Percentiles rank a stretch among this genome's conserved stretches.
Conservation (phyloP, 2,888 invertebrate species). For the Meiosimyza decipiens region DNA sequence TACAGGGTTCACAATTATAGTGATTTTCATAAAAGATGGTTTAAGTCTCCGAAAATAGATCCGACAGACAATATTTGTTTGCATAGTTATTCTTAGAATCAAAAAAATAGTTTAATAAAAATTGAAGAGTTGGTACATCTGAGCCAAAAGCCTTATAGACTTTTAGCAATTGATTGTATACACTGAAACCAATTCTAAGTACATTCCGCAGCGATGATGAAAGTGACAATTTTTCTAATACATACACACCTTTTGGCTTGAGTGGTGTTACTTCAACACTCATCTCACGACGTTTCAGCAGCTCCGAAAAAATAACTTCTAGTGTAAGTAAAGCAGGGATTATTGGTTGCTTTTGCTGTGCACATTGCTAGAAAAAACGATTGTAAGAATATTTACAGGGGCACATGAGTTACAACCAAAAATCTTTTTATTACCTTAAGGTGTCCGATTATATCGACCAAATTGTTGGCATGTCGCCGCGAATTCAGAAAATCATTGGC, state of each 20-base stretch:
- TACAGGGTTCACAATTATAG: too few species aligned
- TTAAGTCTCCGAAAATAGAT: too few species aligned
- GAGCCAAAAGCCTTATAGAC: too few species aligned
- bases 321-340: slow-evolving; percentile 75
- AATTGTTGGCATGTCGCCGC: slow-evolving; percentile 73
- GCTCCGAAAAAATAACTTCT: slow-evolving; percentile 77
- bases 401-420: neutral
- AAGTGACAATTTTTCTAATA: neutral
- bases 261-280: slow-evolving; percentile 72
- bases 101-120: too few species aligned
- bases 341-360: slow-evolving; percentile 61
- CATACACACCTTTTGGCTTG: slow-evolving; percentile 69
- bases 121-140: too few species aligned
- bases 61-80: too few species aligned
- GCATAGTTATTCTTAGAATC: too few species aligned
- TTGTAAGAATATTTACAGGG: slow-evolving; percentile 2
- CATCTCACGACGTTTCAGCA: slow-evolving; percentile 76
- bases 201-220: neutral
- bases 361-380: slow-evolving; percentile 47
- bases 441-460: slow-evolving; percentile 76
- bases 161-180: too few species aligned
- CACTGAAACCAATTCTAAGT: neutral
- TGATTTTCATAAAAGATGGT: too few species aligned
- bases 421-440: slow-evolving; percentile 70
- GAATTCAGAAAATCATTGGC: slow-evolving; percentile 79